phyloP scores from a whole-genome alignment of 2,888 invertebrate genomes.

The Allophyes oxyacanthae region DNA sequence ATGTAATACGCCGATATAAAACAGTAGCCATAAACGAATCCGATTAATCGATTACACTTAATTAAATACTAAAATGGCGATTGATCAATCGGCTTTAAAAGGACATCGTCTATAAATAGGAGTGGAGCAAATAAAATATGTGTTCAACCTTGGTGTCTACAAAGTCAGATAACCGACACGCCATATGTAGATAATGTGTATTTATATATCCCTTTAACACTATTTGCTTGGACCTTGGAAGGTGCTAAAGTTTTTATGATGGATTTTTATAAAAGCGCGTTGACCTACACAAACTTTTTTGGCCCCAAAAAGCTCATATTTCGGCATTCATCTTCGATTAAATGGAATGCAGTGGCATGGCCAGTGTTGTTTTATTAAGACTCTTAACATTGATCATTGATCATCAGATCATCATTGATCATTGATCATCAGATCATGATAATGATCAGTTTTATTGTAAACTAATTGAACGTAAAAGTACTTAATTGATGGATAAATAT shows the following conservation, averaged over 20 bases:
- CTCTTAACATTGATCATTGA: too few relatives aligned
- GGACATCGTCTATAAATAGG: slow-evolving; percentile 47
- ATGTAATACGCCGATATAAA: slow-evolving; percentile 2
- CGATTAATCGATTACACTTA: slow-evolving; percentile 45
- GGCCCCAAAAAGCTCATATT: too few relatives aligned
- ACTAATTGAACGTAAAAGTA: too few relatives aligned
- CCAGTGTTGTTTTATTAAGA: too few relatives aligned
- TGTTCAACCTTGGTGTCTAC: slow-evolving; percentile 38
- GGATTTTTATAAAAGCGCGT: neutral
- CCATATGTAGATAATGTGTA: slow-evolving; percentile 31
- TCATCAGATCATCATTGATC: too few relatives aligned
- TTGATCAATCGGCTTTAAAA: slow-evolving; percentile 47
- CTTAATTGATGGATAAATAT: too few relatives aligned
- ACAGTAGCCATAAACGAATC: slow-evolving; percentile 28
- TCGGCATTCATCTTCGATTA: too few relatives aligned
- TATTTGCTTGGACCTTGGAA: slow-evolving; percentile 5
- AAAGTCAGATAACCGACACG: slow-evolving; percentile 37
- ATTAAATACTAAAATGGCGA: slow-evolving; percentile 46
- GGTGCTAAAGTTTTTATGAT: slow-evolving; percentile 2
- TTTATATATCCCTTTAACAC: slow-evolving; percentile 26
- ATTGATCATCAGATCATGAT: too few relatives aligned
- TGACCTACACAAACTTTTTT: too few relatives aligned
- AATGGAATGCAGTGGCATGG: too few relatives aligned
- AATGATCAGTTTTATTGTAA: too few relatives aligned
- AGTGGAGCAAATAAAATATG: slow-evolving; percentile 26